Evolutionary conservation across 2,113 vertebrate genomes (phyloP).

Genomic region (Pholis gunnellus): DNA sequence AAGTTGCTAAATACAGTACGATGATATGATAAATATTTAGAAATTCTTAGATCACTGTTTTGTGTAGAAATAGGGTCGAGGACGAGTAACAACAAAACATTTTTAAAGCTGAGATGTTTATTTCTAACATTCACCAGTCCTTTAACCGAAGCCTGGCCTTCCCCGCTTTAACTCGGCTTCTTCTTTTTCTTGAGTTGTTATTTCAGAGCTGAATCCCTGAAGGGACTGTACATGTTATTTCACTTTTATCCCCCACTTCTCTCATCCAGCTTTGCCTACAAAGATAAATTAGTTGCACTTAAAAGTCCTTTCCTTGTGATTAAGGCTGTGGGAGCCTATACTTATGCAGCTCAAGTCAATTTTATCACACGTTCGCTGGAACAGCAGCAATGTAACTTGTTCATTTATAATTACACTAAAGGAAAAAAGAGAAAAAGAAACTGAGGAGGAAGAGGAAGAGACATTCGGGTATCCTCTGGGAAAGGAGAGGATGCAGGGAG

Average conservation of each 20-base stretch:
- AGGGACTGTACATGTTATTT: not conserved
- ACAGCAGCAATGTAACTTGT: not conserved
- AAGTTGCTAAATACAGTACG: not conserved
- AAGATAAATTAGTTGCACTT: constrained; percentile 40
- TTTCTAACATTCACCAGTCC: not conserved
- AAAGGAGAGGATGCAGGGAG: not conserved
- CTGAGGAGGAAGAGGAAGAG: not conserved
- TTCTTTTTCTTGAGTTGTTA: not conserved
- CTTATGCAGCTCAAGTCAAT: constrained; percentile 42
- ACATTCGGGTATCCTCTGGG: not conserved
- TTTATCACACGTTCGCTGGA: not conserved
- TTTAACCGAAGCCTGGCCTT: not conserved
- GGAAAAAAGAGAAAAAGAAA: not conserved
- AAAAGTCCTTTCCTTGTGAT: constrained; percentile 51
- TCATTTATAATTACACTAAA: not conserved
- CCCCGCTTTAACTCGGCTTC: not conserved
- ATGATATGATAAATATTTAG: not conserved
- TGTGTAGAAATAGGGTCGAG: not conserved
- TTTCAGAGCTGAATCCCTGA: constrained; percentile 5
- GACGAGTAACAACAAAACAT: not conserved
- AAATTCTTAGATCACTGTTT: not conserved
- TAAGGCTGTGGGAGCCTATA: constrained; percentile 40
- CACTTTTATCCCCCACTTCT: not conserved
- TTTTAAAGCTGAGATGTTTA: not conserved
- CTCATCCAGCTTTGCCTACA: not conserved